Evolutionary conservation across 2,797 vertebrate genomes (phyloP).

Genomic region (Anguilla marmorata): DNA sequence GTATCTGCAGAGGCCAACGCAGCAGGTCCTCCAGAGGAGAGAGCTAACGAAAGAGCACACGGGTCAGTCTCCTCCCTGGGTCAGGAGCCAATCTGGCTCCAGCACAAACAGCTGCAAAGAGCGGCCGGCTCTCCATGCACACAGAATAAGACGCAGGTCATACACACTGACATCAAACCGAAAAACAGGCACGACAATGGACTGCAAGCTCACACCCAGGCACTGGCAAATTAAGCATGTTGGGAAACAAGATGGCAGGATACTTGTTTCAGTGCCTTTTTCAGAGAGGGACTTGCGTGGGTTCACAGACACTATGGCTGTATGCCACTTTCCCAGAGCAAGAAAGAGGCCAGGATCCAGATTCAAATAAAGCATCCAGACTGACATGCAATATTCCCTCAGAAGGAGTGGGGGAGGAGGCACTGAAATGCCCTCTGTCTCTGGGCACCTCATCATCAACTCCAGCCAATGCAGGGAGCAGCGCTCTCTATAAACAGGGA

Average conservation of each 20-base stretch:
- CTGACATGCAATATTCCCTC: not conserved
- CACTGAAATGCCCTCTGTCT: not conserved
- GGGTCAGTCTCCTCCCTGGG: not conserved
- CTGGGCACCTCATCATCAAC: not conserved
- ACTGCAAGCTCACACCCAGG: not conserved
- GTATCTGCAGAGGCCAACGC: not conserved
- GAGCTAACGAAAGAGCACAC: not conserved
- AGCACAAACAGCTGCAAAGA: not conserved
- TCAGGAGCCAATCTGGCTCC: not conserved
- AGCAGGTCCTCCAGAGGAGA: not conserved
- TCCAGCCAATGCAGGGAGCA: not conserved
- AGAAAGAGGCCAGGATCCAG: not conserved
- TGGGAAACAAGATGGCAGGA: not conserved
- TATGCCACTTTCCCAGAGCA: not conserved
- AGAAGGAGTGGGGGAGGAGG: not conserved
- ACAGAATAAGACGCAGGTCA: not conserved
- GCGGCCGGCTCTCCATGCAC: not conserved
- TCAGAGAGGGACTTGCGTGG: not conserved
- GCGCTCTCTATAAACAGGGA: not conserved
- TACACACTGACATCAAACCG: not conserved
- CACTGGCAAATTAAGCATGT: not conserved
- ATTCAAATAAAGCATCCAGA: not conserved
- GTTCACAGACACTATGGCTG: not conserved
- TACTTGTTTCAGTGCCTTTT: not conserved
- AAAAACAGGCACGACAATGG: not conserved